Evolutionary conservation across 1,140 invertebrate species (phyloP).

Genomic region (Spodoptera litura): DNA sequence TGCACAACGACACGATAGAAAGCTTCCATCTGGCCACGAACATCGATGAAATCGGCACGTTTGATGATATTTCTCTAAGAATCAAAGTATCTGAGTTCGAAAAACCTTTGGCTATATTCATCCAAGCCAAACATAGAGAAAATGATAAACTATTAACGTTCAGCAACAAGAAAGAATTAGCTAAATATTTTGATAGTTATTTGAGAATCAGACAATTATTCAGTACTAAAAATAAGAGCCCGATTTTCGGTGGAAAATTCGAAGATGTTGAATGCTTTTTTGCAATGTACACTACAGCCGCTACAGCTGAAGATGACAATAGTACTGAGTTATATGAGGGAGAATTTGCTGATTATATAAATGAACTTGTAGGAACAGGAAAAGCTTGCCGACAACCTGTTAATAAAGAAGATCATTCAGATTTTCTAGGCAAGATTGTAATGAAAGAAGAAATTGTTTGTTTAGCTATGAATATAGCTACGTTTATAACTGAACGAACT

Average conservation of each 20-base stretch:
- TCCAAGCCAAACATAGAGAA: conserved; percentile 48
- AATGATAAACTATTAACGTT: conserved; percentile 9
- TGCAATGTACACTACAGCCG: conserved; percentile 34
- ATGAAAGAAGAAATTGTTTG: conserved; percentile 1
- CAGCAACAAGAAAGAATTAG: conserved; percentile 6
- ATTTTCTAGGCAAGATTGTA: conserved; percentile 17
- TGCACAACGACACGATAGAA: too few species aligned
- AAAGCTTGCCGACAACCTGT: not conserved
- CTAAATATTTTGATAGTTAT: conserved; percentile 44
- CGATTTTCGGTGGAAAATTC: conserved; percentile 14
- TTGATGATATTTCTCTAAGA: conserved; percentile 30
- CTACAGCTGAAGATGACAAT: conserved; percentile 4
- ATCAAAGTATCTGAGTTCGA: conserved; percentile 10
- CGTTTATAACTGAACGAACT: conserved; percentile 7
- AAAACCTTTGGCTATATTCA: conserved; percentile 16
- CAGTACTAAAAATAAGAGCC: not conserved
- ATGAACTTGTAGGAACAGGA: conserved; percentile 26
- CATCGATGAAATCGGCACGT: not conserved
- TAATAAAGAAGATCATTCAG: conserved; percentile 17
- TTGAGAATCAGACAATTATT: conserved; percentile 37
- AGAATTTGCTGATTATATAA: conserved; percentile 6
- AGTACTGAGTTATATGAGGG: not conserved
- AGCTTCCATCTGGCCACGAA: too few species aligned
- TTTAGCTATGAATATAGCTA: conserved; percentile 3
- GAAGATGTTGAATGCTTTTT: conserved; percentile 21